Percentiles rank a stretch among this genome's conserved stretches.
phyloP scores from a whole-genome alignment of 2,113 vertebrate genomes.

The Lepus timidus region DNA sequence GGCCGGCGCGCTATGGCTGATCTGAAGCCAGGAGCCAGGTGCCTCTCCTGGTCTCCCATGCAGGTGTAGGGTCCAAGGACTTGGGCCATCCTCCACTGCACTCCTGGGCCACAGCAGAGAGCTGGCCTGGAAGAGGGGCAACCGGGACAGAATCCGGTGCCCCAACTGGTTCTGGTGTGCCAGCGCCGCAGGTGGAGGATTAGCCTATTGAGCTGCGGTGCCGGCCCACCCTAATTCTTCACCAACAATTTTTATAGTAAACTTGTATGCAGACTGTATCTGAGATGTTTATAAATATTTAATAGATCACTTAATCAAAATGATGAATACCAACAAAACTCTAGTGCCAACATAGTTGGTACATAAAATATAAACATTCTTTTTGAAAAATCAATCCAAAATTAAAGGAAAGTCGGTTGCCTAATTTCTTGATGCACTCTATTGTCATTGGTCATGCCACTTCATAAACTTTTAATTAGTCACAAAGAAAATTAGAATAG shows the following conservation, averaged over 20 bases:
- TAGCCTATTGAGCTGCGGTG: background rate
- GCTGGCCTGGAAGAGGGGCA: no score
- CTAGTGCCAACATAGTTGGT: background rate
- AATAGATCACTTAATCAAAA: slow-evolving; percentile 23
- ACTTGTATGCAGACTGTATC: background rate
- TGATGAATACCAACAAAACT: background rate
- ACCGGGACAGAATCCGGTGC: no score
- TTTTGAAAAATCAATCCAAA: slow-evolving; percentile 39
- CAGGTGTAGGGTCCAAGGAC: no score
- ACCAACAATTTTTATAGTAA: background rate
- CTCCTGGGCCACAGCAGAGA: no score
- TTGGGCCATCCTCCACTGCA: no score
- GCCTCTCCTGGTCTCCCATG: background rate
- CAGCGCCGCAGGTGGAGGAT: no score
- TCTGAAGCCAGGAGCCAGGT: background rate
- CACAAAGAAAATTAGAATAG: slow-evolving; percentile 2
- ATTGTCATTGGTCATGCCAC: slow-evolving; percentile 8
- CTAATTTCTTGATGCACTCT: slow-evolving; percentile 30
- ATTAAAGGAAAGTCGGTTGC: background rate
- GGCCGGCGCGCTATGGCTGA: no score
- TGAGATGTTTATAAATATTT: slow-evolving; percentile 22
- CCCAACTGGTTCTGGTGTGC: no score
- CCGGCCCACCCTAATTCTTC: background rate
- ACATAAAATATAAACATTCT: background rate
- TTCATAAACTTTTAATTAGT: slow-evolving; percentile 25